Evolutionary conservation across 1,140 invertebrate species (phyloP).

Genomic region (Elymnias hypermnestra): DNA sequence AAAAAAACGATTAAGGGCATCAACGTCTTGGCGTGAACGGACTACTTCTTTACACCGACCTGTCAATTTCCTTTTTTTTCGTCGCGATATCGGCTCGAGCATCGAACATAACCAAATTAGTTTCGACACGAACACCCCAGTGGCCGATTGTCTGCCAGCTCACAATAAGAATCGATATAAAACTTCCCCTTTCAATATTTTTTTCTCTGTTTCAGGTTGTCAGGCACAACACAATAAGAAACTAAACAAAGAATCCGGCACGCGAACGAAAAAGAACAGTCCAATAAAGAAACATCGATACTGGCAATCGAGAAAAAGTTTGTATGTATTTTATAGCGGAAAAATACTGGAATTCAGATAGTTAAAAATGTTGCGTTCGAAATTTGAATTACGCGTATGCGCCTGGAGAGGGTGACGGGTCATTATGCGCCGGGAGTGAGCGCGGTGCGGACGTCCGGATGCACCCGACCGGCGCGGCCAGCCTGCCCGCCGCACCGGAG

Average conservation of each 20-base stretch:
- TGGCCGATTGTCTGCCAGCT: conserved; percentile 60
- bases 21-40: conserved; percentile 23
- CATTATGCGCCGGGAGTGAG: conserved; percentile 50
- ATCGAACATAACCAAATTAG: conserved; percentile 66
- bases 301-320: conserved; percentile 24
- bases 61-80: conserved; percentile 57
- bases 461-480: conserved; percentile 84
- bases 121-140: conserved; percentile 66
- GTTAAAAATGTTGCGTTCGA: conserved; percentile 35
- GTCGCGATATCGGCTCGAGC: conserved; percentile 51
- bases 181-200: conserved; percentile 54
- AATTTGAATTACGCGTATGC: conserved; percentile 27
- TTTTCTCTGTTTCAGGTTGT: conserved; percentile 63
- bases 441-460: conserved; percentile 76
- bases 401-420: conserved; percentile 33
- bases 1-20: conserved; percentile 24
- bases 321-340: conserved; percentile 2
- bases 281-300: conserved; percentile 29
- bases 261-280: conserved; percentile 45
- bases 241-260: conserved; percentile 44
- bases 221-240: conserved; percentile 48
- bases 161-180: conserved; percentile 63
- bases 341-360: not conserved
- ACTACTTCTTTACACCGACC: conserved; percentile 34
- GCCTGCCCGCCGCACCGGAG: conserved; percentile 85